Base-by-base conservation (phyloP, 2,797 vertebrate genomes). In the Falco berigora region DNA sequence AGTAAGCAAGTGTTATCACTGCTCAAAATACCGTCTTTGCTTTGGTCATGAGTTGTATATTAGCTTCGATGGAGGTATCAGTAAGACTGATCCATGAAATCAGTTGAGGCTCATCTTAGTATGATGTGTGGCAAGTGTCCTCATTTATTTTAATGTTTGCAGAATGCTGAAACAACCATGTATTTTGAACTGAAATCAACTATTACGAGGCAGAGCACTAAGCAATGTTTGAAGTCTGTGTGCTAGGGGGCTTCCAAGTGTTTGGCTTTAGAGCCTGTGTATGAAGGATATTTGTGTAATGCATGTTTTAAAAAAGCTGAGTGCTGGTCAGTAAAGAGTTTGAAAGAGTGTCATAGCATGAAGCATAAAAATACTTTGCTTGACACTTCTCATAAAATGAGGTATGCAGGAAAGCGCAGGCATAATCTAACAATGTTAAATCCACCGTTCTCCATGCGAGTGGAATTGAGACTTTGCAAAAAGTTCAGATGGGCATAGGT, bases 1-100 rank as follows among this genome's bases (percentile, higher is more conserved):
- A 98, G 99, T 99, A 98, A 97, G 97, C 81, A 88, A 96, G 50
- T 12, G 3, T 73, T 76, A 42, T 67, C 44, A 36, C 44, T 0
- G 1, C 58, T 73, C 18, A 25, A 49, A 94, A 66, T 15, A 34
- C 40, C 14, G 4, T n/a, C 1, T 36, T 91, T 72, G 50, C 44
- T 61, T 77, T 52, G 34, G 38, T 84, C 0, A 1, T 74, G 49
- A 77, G 34, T 38, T 55, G 46, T 63, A 2, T 63, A 14, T 67
- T 88, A 71, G 53, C 79, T 88, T 50, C 58, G 76, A 3, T 86
- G 67, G 55, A 78, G 61, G 63, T 63, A 85, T 63, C 61, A 77
- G 19, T 69, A 59, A 53, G 46, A 36, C 62, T 69, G 55, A 47
- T 52, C 6, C 25, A 40, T 71, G 52, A 85, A 77, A 76, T 82